Evolutionary conservation across 1,140 invertebrate genomes (phyloP).

Genomic region (Cotesia typhae): DNA sequence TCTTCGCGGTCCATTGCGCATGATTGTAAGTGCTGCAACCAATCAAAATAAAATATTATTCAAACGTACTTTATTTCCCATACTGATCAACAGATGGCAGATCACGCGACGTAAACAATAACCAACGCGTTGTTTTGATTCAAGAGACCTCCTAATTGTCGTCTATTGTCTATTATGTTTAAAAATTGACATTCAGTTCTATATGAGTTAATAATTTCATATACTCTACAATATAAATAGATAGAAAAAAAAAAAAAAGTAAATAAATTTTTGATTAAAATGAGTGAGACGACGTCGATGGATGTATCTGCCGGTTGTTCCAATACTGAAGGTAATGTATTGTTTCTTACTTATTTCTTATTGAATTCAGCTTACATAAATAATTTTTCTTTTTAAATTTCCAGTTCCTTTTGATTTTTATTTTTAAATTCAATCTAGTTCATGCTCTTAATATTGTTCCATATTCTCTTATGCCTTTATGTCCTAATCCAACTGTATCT

Average conservation of each 20-base stretch:
- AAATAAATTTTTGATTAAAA: background rate
- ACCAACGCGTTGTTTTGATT: too few relatives aligned
- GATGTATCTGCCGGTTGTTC: background rate
- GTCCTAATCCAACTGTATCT: background rate
- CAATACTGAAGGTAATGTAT: background rate
- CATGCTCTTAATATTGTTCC: background rate
- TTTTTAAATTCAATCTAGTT: background rate
- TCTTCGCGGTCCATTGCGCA: too few relatives aligned
- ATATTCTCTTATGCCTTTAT: background rate
- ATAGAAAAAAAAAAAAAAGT: background rate
- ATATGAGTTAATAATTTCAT: too few relatives aligned
- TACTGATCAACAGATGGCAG: too few relatives aligned
- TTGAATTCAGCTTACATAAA: slow-evolving; percentile 4
- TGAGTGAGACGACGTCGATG: background rate
- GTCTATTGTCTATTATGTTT: background rate
- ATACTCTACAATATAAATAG: too few relatives aligned
- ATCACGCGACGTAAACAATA: too few relatives aligned
- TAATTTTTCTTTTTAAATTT: slow-evolving; percentile 1
- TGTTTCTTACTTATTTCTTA: slow-evolving; percentile 1
- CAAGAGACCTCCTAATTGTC: background rate
- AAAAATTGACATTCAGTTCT: too few relatives aligned
- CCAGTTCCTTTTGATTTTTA: background rate
- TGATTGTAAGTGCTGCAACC: too few relatives aligned
- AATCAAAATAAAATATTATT: too few relatives aligned
- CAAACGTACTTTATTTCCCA: too few relatives aligned